A percentile compares a stretch with the other conserved stretches of the same genome.
These are phyloP conservation scores for Paradoxurus hermaphroditus DNA, from an alignment of 2,113 vertebrate genomes.

Conservation along the genomic window DNA sequence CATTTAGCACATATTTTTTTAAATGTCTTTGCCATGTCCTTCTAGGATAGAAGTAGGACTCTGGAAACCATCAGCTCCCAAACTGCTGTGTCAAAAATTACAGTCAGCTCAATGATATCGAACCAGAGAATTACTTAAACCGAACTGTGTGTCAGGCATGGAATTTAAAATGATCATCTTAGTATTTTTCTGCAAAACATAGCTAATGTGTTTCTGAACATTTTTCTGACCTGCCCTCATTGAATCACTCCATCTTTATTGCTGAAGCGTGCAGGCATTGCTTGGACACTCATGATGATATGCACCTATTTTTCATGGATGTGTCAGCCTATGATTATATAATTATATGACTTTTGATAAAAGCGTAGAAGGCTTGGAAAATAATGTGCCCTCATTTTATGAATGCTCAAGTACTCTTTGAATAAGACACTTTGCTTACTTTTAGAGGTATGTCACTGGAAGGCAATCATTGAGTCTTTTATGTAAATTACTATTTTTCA, in stretches of 20 bases:
- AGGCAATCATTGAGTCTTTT: conserved; percentile 60
- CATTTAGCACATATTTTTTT: background rate
- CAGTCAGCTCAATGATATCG: background rate
- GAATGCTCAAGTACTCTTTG: conserved; percentile 58
- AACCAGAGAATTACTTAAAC: background rate
- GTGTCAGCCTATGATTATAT: conserved; percentile 62
- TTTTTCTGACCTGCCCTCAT: background rate
- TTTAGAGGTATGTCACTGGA: conserved; percentile 6
- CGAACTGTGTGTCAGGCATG: background rate
- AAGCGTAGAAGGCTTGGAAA: conserved; percentile 4
- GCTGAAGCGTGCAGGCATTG: background rate
- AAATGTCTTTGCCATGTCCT: background rate
- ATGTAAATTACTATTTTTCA: conserved; percentile 73
- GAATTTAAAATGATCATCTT: conserved; percentile 40
- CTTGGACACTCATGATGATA: conserved; percentile 40
- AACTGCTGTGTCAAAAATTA: conserved; percentile 12
- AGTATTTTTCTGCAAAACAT: conserved; percentile 35
- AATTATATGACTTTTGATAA: conserved; percentile 68
- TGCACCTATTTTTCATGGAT: conserved; percentile 47
- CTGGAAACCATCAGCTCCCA: background rate
- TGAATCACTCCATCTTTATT: background rate
- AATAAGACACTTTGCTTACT: conserved; percentile 59
- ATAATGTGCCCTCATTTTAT: conserved; percentile 53
- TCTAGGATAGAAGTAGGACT: background rate
- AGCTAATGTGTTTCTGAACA: background rate